Evolutionary conservation across 2,797 vertebrate genomes (phyloP).

Genomic region (Tamandua tetradactyla): DNA sequence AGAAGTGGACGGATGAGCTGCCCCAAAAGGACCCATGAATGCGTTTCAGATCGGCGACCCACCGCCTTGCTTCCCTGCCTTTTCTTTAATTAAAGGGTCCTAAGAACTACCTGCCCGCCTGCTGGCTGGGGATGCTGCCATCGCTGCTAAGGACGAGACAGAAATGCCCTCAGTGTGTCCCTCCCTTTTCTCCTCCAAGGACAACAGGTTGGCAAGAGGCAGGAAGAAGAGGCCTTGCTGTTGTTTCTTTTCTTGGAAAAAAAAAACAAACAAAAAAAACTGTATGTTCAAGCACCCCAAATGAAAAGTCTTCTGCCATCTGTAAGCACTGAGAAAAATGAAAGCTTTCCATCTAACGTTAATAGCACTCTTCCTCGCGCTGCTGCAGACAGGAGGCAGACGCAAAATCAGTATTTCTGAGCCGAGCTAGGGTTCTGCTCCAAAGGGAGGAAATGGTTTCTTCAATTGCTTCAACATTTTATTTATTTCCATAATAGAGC

Average conservation of each 20-base stretch:
- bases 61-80: neutral
- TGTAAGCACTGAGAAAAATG: neutral
- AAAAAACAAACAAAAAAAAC: too few relatives aligned
- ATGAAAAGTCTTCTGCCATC: neutral
- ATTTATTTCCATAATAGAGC: conserved; percentile 37
- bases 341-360: neutral
- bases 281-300: neutral
- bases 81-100: neutral
- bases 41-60: neutral
- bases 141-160: fast-evolving
- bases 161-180: fast-evolving
- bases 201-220: neutral
- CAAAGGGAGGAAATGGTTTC: conserved; percentile 20
- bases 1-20: neutral
- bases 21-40: neutral
- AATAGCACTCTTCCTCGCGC: neutral
- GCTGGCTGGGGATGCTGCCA: fast-evolving
- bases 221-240: neutral
- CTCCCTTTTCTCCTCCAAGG: fast-evolving
- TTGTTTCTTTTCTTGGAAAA: neutral
- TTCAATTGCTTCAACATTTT: conserved; percentile 25
- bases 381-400: neutral
- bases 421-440: neutral
- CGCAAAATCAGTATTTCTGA: neutral
- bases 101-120: neutral